Conservation (phyloP, 2,797 vertebrate genomes). For the Danionella dracula region DNA sequence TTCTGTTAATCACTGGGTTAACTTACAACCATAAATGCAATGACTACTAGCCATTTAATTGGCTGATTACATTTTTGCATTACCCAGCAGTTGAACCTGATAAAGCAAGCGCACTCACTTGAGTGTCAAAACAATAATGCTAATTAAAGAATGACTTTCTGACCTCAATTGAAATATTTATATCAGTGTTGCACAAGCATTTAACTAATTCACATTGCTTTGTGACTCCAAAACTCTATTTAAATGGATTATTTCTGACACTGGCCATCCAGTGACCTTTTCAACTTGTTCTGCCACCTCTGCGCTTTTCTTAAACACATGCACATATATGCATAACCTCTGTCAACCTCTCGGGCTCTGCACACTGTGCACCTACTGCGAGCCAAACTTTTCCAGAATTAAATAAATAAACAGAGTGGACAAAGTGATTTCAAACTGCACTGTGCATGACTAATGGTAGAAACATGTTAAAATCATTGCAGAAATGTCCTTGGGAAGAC, state of each 20-base stretch:
- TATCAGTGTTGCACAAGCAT: background rate
- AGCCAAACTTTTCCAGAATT: conserved; percentile 62
- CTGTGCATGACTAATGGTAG: conserved; percentile 97
- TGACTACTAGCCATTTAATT: too few species aligned
- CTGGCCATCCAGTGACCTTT: background rate
- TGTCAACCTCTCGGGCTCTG: conserved; percentile 12
- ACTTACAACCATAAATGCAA: too few species aligned
- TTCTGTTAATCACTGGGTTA: too few species aligned
- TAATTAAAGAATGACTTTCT: background rate
- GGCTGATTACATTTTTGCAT: too few species aligned
- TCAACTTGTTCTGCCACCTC: background rate
- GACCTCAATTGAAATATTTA: background rate
- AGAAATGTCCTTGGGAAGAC: conserved; percentile 99
- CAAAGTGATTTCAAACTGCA: conserved; percentile 92
- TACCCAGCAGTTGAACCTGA: too few species aligned
- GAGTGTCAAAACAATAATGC: too few species aligned
- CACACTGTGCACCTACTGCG: conserved; percentile 19
- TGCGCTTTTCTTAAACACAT: conserved; percentile 2
- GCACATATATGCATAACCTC: background rate
- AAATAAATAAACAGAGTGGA: conserved; percentile 72
- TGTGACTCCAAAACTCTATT: background rate
- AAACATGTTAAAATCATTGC: conserved; percentile 99
- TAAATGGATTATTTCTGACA: background rate
- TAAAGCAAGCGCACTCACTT: too few species aligned
- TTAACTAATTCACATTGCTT: background rate